Evolutionary conservation across 2,888 invertebrate genomes (phyloP).

Genomic region (Neoscelio sp.): DNA sequence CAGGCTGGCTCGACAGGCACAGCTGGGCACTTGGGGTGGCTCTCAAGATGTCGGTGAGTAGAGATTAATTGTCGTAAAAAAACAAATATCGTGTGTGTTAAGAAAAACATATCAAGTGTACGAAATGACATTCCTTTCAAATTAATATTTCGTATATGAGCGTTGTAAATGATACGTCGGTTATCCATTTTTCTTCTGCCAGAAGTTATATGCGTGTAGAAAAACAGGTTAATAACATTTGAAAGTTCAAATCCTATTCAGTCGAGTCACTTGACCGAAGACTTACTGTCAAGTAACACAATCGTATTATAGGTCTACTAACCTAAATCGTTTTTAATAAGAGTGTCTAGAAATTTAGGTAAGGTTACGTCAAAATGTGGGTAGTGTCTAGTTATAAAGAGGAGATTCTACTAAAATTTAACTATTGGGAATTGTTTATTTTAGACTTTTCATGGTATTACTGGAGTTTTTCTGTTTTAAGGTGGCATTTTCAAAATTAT

Average conservation of each 20-base stretch:
- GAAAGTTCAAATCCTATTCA: constrained; percentile 15
- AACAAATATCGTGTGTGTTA: constrained; percentile 31
- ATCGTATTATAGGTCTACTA: constrained; percentile 36
- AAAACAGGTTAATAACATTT: not conserved
- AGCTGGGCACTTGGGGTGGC: constrained; percentile 95
- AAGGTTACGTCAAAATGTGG: too few relatives aligned
- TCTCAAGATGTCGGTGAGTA: constrained; percentile 95
- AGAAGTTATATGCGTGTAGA: not conserved
- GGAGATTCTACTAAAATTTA: too few relatives aligned
- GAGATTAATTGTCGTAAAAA: constrained; percentile 71
- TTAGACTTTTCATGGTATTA: too few relatives aligned
- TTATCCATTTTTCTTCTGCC: constrained; percentile 2
- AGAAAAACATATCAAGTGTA: constrained; percentile 41
- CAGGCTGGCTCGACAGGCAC: constrained; percentile 94
- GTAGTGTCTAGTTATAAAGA: too few relatives aligned
- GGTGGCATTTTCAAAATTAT: too few relatives aligned
- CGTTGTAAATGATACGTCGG: not conserved
- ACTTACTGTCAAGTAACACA: constrained; percentile 46
- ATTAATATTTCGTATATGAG: constrained; percentile 40
- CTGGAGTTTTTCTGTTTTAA: too few relatives aligned
- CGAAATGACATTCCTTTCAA: constrained; percentile 13
- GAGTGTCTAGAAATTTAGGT: too few relatives aligned
- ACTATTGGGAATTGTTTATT: too few relatives aligned
- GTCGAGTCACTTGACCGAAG: constrained; percentile 43
- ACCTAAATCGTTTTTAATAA: constrained; percentile 39